Conservation (phyloP, 2,113 vertebrate species). For the Tyto alba region DNA sequence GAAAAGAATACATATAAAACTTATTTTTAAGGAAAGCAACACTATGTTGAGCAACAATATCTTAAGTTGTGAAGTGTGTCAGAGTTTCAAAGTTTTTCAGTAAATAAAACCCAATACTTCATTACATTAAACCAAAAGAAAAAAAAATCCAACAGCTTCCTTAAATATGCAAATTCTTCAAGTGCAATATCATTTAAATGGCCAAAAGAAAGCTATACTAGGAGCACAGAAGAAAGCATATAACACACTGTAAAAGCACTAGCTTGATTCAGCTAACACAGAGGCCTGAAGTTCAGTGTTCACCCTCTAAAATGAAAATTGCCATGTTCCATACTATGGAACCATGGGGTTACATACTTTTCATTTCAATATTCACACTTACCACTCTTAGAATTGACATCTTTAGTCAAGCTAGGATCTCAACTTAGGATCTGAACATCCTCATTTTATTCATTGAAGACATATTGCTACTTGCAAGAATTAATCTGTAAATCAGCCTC, state of each 20-base stretch:
- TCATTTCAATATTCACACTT: background rate
- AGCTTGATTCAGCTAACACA: background rate
- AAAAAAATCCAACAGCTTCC: background rate
- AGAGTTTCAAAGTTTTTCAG: background rate
- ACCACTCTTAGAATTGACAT: background rate
- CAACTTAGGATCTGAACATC: background rate
- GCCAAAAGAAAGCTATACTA: background rate
- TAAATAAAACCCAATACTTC: background rate
- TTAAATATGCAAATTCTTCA: background rate
- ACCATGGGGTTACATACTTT: background rate
- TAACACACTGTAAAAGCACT: background rate
- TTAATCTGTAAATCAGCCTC: background rate
- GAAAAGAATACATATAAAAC: background rate
- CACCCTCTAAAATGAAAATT: background rate
- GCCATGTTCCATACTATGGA: background rate
- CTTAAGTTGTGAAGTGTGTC: background rate
- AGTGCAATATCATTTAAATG: background rate
- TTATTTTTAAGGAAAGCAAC: background rate
- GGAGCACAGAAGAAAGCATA: background rate
- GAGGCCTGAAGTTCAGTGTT: background rate
- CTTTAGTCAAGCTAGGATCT: background rate
- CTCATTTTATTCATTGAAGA: background rate
- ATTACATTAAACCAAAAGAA: background rate
- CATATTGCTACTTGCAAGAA: background rate
- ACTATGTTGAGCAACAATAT: background rate